These are phyloP conservation scores for Perizoma affinitatum DNA, from an alignment of 2,888 invertebrate genomes.

Conservation along the genomic window DNA sequence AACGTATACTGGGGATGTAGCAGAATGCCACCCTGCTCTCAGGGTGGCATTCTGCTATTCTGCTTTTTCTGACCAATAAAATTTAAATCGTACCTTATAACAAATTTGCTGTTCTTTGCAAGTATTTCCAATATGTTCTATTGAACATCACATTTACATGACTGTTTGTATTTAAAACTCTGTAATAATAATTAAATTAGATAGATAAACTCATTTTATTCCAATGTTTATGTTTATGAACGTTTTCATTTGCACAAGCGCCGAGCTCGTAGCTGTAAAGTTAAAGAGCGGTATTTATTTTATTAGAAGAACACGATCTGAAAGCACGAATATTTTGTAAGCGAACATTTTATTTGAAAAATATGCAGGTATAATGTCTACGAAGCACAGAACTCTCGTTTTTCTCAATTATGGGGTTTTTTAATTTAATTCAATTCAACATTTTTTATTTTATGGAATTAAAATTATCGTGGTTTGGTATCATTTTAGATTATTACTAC, in stretches of 20 bases:
- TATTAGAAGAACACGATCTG: constrained; percentile 39
- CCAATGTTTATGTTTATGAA: constrained; percentile 64
- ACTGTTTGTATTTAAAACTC: constrained; percentile 26
- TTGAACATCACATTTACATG: constrained; percentile 16
- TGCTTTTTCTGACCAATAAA: too few species aligned
- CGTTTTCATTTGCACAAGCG: constrained; percentile 59
- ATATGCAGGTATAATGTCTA: too few species aligned
- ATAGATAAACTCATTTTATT: constrained; percentile 56
- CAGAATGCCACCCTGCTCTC: too few species aligned
- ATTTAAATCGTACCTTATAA: too few species aligned
- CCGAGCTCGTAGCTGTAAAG: constrained; percentile 49
- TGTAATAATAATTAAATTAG: constrained; percentile 45
- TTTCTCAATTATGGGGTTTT: too few species aligned
- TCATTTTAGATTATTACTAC: too few species aligned
- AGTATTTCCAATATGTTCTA: constrained; percentile 10
- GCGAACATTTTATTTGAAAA: constrained; percentile 26
- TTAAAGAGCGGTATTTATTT: constrained; percentile 56
- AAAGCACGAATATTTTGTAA: constrained; percentile 20
- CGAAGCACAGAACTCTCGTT: too few species aligned
- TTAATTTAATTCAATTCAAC: too few species aligned
- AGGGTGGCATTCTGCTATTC: too few species aligned
- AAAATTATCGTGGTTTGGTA: too few species aligned
- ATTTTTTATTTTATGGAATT: too few species aligned
- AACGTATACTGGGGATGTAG: too few species aligned
- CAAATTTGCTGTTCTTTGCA: constrained; percentile 7